A percentile compares a stretch with the other conserved stretches of the same genome.
phyloP scores from a whole-genome alignment of 1,140 invertebrate species.

The Drosophila nebulosa region DNA sequence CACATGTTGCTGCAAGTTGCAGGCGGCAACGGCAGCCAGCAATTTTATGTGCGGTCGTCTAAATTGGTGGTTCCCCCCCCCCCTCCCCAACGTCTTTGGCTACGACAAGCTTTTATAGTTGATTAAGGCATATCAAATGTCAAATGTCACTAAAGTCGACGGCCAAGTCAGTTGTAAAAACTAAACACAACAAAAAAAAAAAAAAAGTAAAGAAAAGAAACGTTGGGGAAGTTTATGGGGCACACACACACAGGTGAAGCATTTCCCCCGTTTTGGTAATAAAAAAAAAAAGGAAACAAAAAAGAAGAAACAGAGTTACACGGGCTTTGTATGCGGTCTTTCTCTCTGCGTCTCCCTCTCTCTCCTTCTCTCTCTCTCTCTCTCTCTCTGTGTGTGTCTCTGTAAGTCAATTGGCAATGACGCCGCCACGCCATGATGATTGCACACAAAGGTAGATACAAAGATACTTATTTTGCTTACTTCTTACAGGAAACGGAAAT shows the following conservation, averaged over 20 bases:
- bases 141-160: slow-evolving; percentile 72
- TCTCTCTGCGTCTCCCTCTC: slow-evolving; percentile 2
- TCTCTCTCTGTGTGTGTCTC: slow-evolving; percentile 4
- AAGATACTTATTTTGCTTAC: slow-evolving; percentile 8
- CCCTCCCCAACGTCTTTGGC: slow-evolving; percentile 26
- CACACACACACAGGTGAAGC: slow-evolving; percentile 34
- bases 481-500: slow-evolving; percentile 66
- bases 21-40: slow-evolving; percentile 2
- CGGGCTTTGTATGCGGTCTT: not conserved
- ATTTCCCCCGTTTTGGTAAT: not conserved
- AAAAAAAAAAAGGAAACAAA: not conserved
- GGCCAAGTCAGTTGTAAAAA: slow-evolving; percentile 70
- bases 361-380: slow-evolving; percentile 10
- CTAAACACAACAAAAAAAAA: slow-evolving; percentile 47
- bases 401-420: slow-evolving; percentile 65
- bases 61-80: slow-evolving; percentile 33
- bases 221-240: slow-evolving; percentile 38
- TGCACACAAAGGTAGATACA: not conserved
- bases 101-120: slow-evolving; percentile 71
- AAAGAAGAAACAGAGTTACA: not conserved
- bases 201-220: slow-evolving; percentile 21
- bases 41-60: slow-evolving; percentile 51
- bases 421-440: slow-evolving; percentile 41
- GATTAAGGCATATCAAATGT: slow-evolving; percentile 79
- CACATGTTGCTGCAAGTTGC: slow-evolving; percentile 71